Percentiles rank a stretch among this genome's conserved stretches.
phyloP scores from a whole-genome alignment of 2,888 invertebrate genomes.

The Drosophila mulleri region DNA sequence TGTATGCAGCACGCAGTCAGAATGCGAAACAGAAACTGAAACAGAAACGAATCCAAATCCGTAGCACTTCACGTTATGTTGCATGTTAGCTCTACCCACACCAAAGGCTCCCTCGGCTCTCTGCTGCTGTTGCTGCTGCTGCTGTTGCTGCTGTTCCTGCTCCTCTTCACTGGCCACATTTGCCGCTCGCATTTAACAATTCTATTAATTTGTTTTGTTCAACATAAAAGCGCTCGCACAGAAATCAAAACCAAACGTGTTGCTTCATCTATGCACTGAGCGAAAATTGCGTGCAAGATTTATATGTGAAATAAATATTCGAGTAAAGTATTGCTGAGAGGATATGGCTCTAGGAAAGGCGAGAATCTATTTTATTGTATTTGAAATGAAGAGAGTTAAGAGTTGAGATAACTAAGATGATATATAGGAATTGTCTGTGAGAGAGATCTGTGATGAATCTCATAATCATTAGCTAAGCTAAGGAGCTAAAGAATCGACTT shows the following conservation, averaged over 20 bases:
- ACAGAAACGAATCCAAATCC: conserved; percentile 43
- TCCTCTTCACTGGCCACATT: conserved; percentile 47
- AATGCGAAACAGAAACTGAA: conserved; percentile 55
- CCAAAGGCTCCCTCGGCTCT: background rate
- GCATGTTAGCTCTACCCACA: conserved; percentile 7
- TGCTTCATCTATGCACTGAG: conserved; percentile 13
- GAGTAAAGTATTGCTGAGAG: too few species aligned
- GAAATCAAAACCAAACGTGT: conserved; percentile 47
- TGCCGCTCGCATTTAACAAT: conserved; percentile 78
- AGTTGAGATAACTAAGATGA: too few species aligned
- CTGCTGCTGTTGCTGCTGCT: background rate
- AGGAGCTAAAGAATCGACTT: too few species aligned
- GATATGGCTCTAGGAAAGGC: too few species aligned
- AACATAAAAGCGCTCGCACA: conserved; percentile 59
- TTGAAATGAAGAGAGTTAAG: too few species aligned
- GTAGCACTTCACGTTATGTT: conserved; percentile 32
- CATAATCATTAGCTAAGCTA: too few species aligned
- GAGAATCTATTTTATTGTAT: too few species aligned
- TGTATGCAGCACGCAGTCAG: conserved; percentile 79
- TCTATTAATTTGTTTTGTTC: conserved; percentile 80
- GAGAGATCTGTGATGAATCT: too few species aligned
- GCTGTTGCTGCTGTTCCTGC: background rate
- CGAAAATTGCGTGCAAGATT: too few species aligned
- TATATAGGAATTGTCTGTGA: too few species aligned
- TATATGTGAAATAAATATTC: too few species aligned